Evolutionary conservation across 1,140 invertebrate genomes (phyloP).

Genomic region (Sminthurides bifidus): DNA sequence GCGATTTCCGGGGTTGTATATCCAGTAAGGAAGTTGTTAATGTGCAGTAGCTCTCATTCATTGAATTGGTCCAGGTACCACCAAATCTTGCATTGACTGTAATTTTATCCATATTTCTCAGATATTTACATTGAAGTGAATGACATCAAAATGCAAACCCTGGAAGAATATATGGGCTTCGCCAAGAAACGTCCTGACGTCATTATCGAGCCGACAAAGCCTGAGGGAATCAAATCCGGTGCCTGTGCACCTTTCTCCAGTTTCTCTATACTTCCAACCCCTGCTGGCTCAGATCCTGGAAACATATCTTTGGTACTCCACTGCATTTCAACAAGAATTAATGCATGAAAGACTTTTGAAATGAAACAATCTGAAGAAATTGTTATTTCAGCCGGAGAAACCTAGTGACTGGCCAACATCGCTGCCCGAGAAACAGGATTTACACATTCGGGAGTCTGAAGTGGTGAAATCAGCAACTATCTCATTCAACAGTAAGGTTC

Average conservation of each 20-base stretch:
- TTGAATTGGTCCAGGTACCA: neutral
- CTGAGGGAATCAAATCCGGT: constrained; percentile 66
- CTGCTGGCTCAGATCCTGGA: too few relatives aligned
- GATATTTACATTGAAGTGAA: constrained; percentile 71
- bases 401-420: constrained; percentile 9
- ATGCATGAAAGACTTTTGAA: neutral
- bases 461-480: constrained; percentile 6
- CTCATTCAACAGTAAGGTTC: constrained; percentile 24
- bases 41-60: neutral
- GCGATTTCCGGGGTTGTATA: constrained; percentile 73
- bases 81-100: neutral
- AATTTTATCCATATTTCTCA: constrained; percentile 35
- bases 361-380: neutral
- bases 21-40: constrained; percentile 54
- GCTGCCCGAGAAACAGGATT: constrained; percentile 3
- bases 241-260: constrained; percentile 63
- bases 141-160: constrained; percentile 61
- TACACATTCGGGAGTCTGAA: constrained; percentile 4
- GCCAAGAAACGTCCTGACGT: constrained; percentile 65
- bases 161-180: constrained; percentile 79
- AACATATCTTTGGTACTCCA: too few relatives aligned
- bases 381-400: neutral
- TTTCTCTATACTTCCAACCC: neutral
- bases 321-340: too few relatives aligned
- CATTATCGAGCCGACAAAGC: constrained; percentile 50